Base-by-base conservation (phyloP, 1,140 invertebrate species). In the Hyles vespertilio region DNA sequence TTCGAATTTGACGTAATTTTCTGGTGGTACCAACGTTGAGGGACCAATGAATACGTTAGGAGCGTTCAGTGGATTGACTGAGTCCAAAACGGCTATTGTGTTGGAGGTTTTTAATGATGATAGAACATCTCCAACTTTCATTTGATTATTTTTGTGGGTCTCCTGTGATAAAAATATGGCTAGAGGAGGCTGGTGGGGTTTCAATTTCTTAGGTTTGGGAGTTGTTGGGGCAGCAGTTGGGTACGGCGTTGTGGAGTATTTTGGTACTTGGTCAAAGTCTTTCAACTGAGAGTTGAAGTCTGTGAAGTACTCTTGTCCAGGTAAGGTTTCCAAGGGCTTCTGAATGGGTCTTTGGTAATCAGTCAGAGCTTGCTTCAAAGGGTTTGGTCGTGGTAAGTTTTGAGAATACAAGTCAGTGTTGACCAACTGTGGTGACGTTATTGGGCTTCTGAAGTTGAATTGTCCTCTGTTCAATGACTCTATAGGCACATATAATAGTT, bases 21-120 rank as follows among this genome's bases (percentile, higher is more conserved):
- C 84, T 10, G 94, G 94, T 11, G 93, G 90, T 36, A 91, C 90
- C 55, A 96, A 84, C 66, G 91, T 93, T 0, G 93, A 92, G 0
- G 95, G 95, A 0, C 95, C 95, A 0, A 96, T 94, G 68, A 96
- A 96, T 32, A 96, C 93, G 72, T 92, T 90, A 0, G 95, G 95
- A 0, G 93, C 89, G 3, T 91, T 89, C 2, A 89, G 75, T 32
- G 91, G 90, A 22, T 90, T 91, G 3, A 96, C 91, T 0, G 91
- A 92, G 73, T 96, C 95, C 48, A 96, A 86, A 2, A 96, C 95
- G 3, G 94, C 92, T 52, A 96, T 94, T 0, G 92, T 91, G 74
- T 93, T 93, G 0, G 94, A 93, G 65, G 91, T 91, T 75, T 93
- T 94, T 8, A 96, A 69, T 0, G 92, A 85, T 34, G 85, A 87